These are phyloP conservation scores for Montipora foliosa DNA, from an alignment of 64 coral and sea anemone species.

Conservation along the genomic window DNA sequence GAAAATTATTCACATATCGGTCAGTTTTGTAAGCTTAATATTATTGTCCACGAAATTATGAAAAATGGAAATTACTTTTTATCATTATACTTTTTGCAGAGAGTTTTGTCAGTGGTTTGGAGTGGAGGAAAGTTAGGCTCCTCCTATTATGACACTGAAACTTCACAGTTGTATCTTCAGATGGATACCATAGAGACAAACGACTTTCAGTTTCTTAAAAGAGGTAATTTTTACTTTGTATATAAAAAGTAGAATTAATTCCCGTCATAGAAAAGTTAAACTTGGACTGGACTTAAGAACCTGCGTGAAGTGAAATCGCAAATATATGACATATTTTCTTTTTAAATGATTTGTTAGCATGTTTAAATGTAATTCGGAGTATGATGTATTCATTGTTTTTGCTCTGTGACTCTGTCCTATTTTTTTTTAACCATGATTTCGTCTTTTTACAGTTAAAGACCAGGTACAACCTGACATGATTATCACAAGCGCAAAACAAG, in stretches of 20 bases:
- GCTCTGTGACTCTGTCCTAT: not conserved
- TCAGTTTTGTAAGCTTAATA: not conserved
- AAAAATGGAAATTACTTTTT: not conserved
- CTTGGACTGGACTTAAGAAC: too few relatives aligned
- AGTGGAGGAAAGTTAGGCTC: conserved; percentile 85
- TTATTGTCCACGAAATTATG: not conserved
- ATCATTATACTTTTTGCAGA: conserved; percentile 37
- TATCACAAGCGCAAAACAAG: conserved; percentile 95
- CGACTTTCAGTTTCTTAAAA: conserved; percentile 91
- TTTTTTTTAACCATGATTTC: not conserved
- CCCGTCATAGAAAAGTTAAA: too few relatives aligned
- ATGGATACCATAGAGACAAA: conserved; percentile 90
- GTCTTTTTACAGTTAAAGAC: conserved; percentile 68
- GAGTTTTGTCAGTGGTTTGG: conserved; percentile 87
- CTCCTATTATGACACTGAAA: conserved; percentile 86
- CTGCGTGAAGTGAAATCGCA: too few relatives aligned
- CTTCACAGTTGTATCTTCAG: conserved; percentile 73
- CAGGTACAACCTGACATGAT: conserved; percentile 83
- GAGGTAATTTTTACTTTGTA: conserved; percentile 53
- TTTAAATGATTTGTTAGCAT: not conserved
- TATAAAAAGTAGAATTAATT: too few relatives aligned
- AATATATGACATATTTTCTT: not conserved
- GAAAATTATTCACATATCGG: too few relatives aligned
- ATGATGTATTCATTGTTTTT: not conserved
- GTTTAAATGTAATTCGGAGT: not conserved